Percentiles rank a stretch among this genome's conserved stretches.
phyloP scores from a whole-genome alignment of 92 coral and sea anemone genomes.

The Parazoanthus darwini region DNA sequence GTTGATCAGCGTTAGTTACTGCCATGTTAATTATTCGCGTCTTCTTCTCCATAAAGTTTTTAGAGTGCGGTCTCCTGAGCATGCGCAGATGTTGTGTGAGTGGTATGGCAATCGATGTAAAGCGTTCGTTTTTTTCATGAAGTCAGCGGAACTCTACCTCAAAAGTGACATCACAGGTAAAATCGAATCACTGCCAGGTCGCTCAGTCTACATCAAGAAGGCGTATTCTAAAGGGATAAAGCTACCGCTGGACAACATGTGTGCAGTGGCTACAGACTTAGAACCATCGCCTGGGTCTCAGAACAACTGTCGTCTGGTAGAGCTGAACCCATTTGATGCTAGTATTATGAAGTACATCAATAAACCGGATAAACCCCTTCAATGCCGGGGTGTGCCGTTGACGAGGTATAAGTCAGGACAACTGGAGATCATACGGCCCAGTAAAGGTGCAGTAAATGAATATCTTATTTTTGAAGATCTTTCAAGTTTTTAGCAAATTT shows the following conservation, averaged over 20 bases:
- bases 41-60: background rate
- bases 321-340: constrained; percentile 82
- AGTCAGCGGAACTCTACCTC: constrained; percentile 59
- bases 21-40: background rate
- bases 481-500: too few species aligned
- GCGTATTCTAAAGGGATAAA: constrained; percentile 50
- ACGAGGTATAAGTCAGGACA: constrained; percentile 73
- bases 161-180: constrained; percentile 60
- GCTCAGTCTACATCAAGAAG: constrained; percentile 61
- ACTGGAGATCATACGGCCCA: constrained; percentile 44
- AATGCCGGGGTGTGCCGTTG: constrained; percentile 69
- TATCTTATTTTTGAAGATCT: too few species aligned
- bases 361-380: constrained; percentile 49
- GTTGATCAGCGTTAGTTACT: background rate
- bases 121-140: constrained; percentile 62
- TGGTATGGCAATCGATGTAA: constrained; percentile 65
- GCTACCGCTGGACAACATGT: constrained; percentile 54
- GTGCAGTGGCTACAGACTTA: constrained; percentile 63
- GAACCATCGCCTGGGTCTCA: constrained; percentile 23
- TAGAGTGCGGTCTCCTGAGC: constrained; percentile 42
- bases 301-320: constrained; percentile 69
- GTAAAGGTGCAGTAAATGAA: background rate
- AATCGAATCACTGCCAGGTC: constrained; percentile 47
- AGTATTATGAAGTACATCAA: constrained; percentile 64
- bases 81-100: constrained; percentile 65